A percentile compares a stretch with the other conserved stretches of the same genome.
phyloP scores from a whole-genome alignment of 2,797 vertebrate species.

The Poeciliopsis paucimaculata region DNA sequence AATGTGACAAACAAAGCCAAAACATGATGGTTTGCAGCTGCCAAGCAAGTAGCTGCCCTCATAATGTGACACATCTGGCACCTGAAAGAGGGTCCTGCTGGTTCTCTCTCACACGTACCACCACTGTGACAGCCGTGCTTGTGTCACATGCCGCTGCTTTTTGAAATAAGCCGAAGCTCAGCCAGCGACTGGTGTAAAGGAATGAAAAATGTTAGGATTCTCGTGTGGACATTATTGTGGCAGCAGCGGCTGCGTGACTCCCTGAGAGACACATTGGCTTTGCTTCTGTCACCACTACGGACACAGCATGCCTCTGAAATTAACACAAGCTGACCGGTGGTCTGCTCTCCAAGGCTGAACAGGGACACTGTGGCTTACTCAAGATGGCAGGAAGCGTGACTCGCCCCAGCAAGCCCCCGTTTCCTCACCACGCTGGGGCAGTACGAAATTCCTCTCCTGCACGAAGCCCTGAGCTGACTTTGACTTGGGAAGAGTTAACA shows the following conservation, averaged over 20 bases:
- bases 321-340: conserved; percentile 66
- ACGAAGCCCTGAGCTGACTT: conserved; percentile 36
- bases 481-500: conserved; percentile 25
- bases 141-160: conserved; percentile 43
- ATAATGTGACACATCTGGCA: conserved; percentile 62
- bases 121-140: conserved; percentile 38
- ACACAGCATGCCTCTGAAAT: conserved; percentile 57
- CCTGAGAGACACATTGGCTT: conserved; percentile 60
- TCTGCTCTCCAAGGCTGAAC: conserved; percentile 37
- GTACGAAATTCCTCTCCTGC: conserved; percentile 48
- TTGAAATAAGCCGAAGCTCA: conserved; percentile 34
- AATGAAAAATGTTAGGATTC: conserved; percentile 31
- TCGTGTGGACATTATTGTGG: conserved; percentile 49
- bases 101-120: conserved; percentile 28
- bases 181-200: conserved; percentile 34
- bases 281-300: conserved; percentile 58
- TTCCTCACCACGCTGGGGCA: conserved; percentile 23
- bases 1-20: conserved; percentile 32
- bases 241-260: conserved; percentile 55
- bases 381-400: conserved; percentile 57
- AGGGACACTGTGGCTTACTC: conserved; percentile 44
- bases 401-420: conserved; percentile 41
- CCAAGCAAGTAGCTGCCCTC: conserved; percentile 57
- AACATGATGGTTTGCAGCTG: conserved; percentile 39
- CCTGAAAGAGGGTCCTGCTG: conserved; percentile 45